Conservation (phyloP, 1,140 invertebrate genomes). For the Tribolium madens region DNA sequence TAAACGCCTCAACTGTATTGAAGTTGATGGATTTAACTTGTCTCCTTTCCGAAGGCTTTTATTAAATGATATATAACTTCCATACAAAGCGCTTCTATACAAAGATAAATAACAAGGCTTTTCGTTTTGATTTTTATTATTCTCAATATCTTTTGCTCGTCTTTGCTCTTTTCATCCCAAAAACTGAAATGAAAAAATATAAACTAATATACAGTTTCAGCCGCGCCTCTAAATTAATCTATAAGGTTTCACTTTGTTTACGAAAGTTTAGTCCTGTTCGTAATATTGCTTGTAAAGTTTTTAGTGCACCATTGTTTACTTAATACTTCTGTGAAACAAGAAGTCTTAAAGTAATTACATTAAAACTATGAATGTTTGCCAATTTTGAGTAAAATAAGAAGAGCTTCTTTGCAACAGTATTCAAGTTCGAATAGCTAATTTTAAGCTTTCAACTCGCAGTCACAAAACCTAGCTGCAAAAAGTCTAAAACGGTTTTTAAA, state of each 20-base stretch:
- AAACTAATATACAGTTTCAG: not conserved
- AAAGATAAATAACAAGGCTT: conserved; percentile 4
- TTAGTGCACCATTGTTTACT: not conserved
- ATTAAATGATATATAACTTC: conserved; percentile 34
- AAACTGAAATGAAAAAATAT: conserved; percentile 13
- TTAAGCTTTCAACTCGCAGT: not conserved
- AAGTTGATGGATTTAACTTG: conserved; percentile 22
- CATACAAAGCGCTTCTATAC: not conserved
- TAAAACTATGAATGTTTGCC: not conserved
- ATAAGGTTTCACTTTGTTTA: not conserved
- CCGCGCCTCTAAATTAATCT: not conserved
- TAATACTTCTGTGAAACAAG: not conserved
- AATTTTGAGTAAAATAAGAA: not conserved
- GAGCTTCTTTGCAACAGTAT: not conserved
- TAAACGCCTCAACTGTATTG: not conserved
- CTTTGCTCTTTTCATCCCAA: not conserved
- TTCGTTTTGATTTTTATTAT: conserved; percentile 34
- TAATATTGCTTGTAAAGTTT: not conserved
- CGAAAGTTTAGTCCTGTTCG: no score
- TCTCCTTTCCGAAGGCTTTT: conserved; percentile 20
- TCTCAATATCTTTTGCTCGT: not conserved
- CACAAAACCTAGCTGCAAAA: not conserved
- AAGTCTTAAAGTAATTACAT: not conserved
- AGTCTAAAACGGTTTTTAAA: no score
- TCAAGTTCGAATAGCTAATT: not conserved